Percentiles rank a stretch among this genome's conserved stretches.
These are phyloP conservation scores for Sander vitreus DNA, from an alignment of 2,113 vertebrate genomes.

Conservation along the genomic window DNA sequence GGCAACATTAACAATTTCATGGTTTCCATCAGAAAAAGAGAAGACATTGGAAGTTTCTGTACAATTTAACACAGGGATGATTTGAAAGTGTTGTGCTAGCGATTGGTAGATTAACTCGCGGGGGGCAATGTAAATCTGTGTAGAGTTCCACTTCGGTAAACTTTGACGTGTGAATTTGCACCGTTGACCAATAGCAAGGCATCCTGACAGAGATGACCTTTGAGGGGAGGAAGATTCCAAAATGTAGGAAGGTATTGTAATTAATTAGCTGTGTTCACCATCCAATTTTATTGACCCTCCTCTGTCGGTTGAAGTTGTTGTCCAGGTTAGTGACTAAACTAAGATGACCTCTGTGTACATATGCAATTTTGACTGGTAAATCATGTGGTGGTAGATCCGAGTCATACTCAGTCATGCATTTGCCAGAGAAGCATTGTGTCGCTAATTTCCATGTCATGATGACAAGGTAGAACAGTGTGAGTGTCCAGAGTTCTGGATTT, in stretches of 20 bases:
- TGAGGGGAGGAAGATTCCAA: no score
- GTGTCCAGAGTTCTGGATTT: neutral
- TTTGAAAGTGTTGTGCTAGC: no score
- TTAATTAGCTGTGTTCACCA: no score
- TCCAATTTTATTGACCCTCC: no score
- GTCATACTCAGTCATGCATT: neutral
- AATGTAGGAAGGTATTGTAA: no score
- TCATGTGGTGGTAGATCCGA: neutral
- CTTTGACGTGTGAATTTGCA: no score
- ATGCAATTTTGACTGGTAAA: neutral
- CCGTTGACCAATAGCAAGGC: no score
- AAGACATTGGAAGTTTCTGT: neutral
- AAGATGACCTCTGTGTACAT: neutral
- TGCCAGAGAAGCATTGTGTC: neutral
- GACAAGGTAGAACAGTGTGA: neutral
- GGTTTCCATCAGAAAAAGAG: neutral
- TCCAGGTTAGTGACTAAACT: neutral
- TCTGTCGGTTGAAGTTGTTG: no score
- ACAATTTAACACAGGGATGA: neutral
- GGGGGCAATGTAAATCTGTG: no score
- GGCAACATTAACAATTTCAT: neutral
- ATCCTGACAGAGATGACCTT: no score
- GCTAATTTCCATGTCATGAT: neutral
- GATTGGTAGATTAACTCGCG: no score
- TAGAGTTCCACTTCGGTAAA: no score